These are phyloP conservation scores for Phasia obesa DNA, from an alignment of 2,888 invertebrate genomes.

Conservation along the genomic window DNA sequence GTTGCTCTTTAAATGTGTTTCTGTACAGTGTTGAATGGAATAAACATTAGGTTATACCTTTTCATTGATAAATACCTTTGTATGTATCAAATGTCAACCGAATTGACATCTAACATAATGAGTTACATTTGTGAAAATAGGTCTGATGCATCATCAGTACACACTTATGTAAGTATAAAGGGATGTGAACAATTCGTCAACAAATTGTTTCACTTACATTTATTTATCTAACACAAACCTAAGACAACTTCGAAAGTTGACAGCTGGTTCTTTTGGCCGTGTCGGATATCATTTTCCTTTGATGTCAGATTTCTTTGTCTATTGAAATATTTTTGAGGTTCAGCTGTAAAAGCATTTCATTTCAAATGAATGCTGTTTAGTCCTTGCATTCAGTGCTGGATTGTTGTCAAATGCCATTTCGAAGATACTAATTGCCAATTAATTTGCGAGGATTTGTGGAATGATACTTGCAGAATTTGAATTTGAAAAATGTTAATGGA, in stretches of 20 bases:
- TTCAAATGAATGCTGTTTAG: not conserved
- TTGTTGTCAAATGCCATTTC: conserved; percentile 17
- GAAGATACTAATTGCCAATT: conserved; percentile 37
- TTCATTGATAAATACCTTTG: not conserved
- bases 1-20: no score
- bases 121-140: conserved; percentile 12
- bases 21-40: no score
- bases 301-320: not conserved
- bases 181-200: not conserved
- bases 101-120: conserved; percentile 28
- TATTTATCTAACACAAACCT: not conserved
- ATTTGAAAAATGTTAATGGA: not conserved
- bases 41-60: no score
- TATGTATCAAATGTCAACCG: not conserved
- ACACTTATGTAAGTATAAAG: not conserved
- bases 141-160: not conserved
- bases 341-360: not conserved
- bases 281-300: conserved; percentile 1
- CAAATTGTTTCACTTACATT: not conserved
- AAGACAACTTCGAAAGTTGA: conserved; percentile 3
- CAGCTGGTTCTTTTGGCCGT: conserved; percentile 4
- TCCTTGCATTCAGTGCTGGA: conserved; percentile 20
- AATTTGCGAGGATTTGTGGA: not conserved
- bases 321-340: not conserved
- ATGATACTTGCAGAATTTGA: conserved; percentile 14